Conservation (phyloP, 2,888 invertebrate species). For the Rugalucina vietnamica region DNA sequence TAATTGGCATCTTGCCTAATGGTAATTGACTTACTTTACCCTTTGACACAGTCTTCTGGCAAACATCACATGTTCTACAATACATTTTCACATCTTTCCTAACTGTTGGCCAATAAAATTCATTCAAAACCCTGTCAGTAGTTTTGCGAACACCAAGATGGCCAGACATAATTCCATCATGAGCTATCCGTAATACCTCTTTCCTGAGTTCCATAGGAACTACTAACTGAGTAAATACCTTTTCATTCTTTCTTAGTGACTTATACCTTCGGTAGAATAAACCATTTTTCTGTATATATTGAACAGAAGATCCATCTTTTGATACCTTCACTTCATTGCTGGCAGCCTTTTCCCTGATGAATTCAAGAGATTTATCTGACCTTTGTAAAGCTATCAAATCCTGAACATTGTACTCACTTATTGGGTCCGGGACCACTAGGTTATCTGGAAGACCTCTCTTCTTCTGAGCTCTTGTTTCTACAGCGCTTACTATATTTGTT, state of each 20-base stretch:
- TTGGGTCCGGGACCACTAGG: too few relatives aligned
- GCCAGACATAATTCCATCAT: constrained; percentile 49
- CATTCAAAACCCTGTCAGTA: not conserved
- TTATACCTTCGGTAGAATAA: constrained; percentile 35
- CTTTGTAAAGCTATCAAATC: too few relatives aligned
- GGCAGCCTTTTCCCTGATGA: not conserved
- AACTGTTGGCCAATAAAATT: constrained; percentile 61
- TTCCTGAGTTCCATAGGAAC: constrained; percentile 39
- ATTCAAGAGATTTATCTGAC: too few relatives aligned
- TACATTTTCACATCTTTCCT: constrained; percentile 40
- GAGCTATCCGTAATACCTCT: constrained; percentile 50
- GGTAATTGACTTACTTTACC: constrained; percentile 47
- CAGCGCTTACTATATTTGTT: not conserved
- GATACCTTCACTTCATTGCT: not conserved
- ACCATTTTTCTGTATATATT: not conserved
- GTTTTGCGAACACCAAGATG: constrained; percentile 13
- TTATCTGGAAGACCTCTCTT: not conserved
- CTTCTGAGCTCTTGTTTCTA: not conserved
- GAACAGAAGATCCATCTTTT: not conserved
- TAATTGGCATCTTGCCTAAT: constrained; percentile 55
- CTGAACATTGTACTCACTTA: too few relatives aligned
- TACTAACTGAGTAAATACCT: too few relatives aligned
- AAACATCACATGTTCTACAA: constrained; percentile 55
- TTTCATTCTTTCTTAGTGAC: not conserved
- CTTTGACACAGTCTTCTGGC: constrained; percentile 45